Conservation (phyloP, 2,113 vertebrate species). For the Lepus timidus region DNA sequence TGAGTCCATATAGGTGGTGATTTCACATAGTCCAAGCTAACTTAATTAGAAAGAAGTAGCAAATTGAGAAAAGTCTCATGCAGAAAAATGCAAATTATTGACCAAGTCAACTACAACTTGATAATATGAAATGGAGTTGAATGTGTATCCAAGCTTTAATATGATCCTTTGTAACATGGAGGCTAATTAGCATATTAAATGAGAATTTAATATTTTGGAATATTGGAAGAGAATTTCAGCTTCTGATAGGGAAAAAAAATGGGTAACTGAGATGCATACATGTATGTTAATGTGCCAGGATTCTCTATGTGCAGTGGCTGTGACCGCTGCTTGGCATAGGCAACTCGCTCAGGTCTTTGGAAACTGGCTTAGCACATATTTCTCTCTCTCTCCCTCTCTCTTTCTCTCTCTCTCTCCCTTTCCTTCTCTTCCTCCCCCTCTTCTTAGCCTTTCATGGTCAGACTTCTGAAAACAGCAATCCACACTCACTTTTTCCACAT, state of each 20-base stretch:
- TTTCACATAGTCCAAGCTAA: constrained; percentile 38
- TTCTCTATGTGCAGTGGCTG: neutral
- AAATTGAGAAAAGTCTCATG: constrained; percentile 69
- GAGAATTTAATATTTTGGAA: constrained; percentile 72
- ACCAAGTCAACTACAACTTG: constrained; percentile 61
- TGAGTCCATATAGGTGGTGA: neutral
- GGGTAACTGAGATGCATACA: neutral
- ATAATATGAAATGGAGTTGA: constrained; percentile 30
- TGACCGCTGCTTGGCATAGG: neutral
- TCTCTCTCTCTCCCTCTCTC: neutral
- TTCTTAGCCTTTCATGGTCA: neutral
- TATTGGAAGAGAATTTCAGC: constrained; percentile 63
- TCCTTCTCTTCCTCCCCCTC: too few species aligned
- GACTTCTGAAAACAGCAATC: constrained; percentile 39
- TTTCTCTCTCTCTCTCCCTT: neutral
- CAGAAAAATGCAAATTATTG: constrained; percentile 69
- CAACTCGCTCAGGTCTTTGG: neutral
- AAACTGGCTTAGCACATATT: neutral
- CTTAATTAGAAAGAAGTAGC: constrained; percentile 49
- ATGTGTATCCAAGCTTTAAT: constrained; percentile 61
- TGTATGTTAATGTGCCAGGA: constrained; percentile 29
- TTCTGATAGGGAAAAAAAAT: neutral
- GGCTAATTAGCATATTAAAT: constrained; percentile 64
- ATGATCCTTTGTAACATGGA: constrained; percentile 58
- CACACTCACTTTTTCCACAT: constrained; percentile 12